Evolutionary conservation across 2,113 vertebrate genomes (phyloP).

Genomic region (Cyanoramphus novaezelandiae): DNA sequence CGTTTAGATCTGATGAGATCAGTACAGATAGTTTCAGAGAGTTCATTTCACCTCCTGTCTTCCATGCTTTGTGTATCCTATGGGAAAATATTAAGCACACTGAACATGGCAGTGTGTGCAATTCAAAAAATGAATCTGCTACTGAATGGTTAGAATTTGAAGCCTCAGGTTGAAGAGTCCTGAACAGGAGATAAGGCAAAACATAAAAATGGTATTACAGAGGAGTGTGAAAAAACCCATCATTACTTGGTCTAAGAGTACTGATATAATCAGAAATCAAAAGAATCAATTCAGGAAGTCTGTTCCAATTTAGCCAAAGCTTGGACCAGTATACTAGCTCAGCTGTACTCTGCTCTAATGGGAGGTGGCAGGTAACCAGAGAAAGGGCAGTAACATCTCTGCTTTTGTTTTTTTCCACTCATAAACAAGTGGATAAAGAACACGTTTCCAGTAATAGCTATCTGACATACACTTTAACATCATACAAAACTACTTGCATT

Average conservation of each 20-base stretch:
- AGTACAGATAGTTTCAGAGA: not conserved
- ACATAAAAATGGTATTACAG: not conserved
- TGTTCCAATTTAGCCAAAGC: not conserved
- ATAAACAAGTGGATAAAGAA: not conserved
- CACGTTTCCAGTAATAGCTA: not conserved
- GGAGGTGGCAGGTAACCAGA: not conserved
- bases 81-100: not conserved
- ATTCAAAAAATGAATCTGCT: not conserved
- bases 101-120: not conserved
- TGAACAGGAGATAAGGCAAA: not conserved
- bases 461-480: not conserved
- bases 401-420: not conserved
- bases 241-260: constrained; percentile 1
- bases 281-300: not conserved
- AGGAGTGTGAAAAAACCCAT: not conserved
- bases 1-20: not conserved
- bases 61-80: not conserved
- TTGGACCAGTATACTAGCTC: not conserved
- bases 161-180: not conserved
- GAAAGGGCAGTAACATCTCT: not conserved
- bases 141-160: not conserved
- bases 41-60: not conserved
- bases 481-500: not conserved
- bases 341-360: not conserved
- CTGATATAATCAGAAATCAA: not conserved